Evolutionary conservation across 23 tunicate genomes (phyloP).

Genomic region (Aplidium turbinatum): DNA sequence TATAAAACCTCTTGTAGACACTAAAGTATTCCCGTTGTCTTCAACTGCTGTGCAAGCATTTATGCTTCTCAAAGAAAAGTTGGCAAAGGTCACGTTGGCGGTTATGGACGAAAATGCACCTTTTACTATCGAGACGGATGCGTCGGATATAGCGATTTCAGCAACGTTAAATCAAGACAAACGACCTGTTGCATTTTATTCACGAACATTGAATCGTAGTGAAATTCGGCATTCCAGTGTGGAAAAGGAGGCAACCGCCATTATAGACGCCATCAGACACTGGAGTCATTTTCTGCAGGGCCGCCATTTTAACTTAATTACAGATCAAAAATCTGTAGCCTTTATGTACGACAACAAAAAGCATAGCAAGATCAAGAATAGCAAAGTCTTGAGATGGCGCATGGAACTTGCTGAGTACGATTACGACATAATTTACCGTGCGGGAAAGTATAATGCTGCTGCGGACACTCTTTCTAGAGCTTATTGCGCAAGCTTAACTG

Average conservation of each 20-base stretch:
- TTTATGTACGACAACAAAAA: conserved; percentile 34
- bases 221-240: conserved; percentile 31
- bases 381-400: conserved; percentile 25
- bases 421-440: conserved; percentile 5
- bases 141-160: conserved; percentile 34
- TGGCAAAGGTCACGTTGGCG: conserved; percentile 16
- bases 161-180: conserved; percentile 27
- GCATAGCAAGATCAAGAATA: conserved; percentile 35
- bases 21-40: conserved; percentile 4
- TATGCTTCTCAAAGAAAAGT: not conserved
- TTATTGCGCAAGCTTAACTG: conserved; percentile 13
- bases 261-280: conserved; percentile 20
- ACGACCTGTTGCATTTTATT: conserved; percentile 26
- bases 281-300: conserved; percentile 16
- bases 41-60: conserved; percentile 10
- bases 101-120: conserved; percentile 20
- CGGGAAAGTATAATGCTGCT: conserved; percentile 23
- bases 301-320: conserved; percentile 22
- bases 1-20: conserved; percentile 1
- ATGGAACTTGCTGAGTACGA: conserved; percentile 22
- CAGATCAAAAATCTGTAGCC: conserved; percentile 38
- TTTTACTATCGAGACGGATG: conserved; percentile 37
- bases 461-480: conserved; percentile 30
- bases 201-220: conserved; percentile 10
- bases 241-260: conserved; percentile 35